These are phyloP conservation scores for Trimorus sp. DNA, from an alignment of 2,888 invertebrate genomes.

Conservation along the genomic window DNA sequence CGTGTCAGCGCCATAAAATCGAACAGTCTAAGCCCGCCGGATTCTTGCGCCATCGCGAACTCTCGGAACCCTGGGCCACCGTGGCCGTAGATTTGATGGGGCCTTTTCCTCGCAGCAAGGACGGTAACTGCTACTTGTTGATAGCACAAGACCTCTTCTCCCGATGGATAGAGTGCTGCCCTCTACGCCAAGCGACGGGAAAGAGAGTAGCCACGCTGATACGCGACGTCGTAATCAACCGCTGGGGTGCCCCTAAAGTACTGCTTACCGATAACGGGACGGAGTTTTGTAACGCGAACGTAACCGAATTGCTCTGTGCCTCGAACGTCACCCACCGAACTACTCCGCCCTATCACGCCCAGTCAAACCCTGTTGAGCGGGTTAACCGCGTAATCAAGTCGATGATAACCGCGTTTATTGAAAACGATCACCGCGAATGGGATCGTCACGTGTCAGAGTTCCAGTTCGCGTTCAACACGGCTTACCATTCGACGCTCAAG, in stretches of 20 bases:
- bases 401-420: slow-evolving; percentile 12
- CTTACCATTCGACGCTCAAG: background rate
- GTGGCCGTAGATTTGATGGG: slow-evolving; percentile 62
- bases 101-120: slow-evolving; percentile 59
- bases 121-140: slow-evolving; percentile 17
- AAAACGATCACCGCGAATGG: slow-evolving; percentile 1
- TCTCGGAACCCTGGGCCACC: slow-evolving; percentile 5
- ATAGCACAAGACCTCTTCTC: slow-evolving; percentile 47
- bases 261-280: slow-evolving; percentile 68
- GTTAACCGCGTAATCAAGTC: background rate
- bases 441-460: slow-evolving; percentile 6
- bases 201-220: slow-evolving; percentile 35
- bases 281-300: slow-evolving; percentile 50
- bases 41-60: background rate
- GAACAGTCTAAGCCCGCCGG: background rate
- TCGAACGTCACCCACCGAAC: background rate
- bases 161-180: slow-evolving; percentile 42
- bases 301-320: background rate
- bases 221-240: slow-evolving; percentile 57
- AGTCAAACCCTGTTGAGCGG: slow-evolving; percentile 16
- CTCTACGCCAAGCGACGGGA: slow-evolving; percentile 37
- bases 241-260: slow-evolving; percentile 64
- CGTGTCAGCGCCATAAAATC: slow-evolving; percentile 20
- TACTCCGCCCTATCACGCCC: slow-evolving; percentile 21
- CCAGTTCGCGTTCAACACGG: slow-evolving; percentile 6